Base-by-base conservation (phyloP, 1,140 invertebrate genomes). In the Hypsibius dujardini region DNA sequence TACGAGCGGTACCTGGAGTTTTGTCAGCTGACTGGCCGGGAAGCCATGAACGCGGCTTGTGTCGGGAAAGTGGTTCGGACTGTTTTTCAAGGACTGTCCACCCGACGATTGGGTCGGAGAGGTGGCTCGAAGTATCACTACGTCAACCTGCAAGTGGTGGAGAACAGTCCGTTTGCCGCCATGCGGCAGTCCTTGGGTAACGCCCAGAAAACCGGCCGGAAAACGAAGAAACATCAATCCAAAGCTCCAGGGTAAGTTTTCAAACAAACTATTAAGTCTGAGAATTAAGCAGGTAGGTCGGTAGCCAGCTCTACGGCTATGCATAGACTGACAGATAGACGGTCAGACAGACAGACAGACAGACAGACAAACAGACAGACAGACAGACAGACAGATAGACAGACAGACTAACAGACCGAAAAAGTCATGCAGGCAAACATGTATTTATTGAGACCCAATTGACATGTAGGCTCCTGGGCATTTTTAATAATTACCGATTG, bases 61-160 rank as follows among this genome's bases (percentile, higher is more conserved):
- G 62, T 67, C 12, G 62, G 62, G 12, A 67, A 67, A 42, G 62
- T 67, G 62, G 62, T 67, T 12, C 62, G 62, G 12, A 67, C 62
- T 45, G 62, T 67, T 42, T 67, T 67, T 42, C 62, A 67, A 42
- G 62, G 62, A 42, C 42, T 67, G 62, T 67, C 62, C 62, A 67
- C 62, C 12, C 12, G 62, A 42, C 12, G 62, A 45, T 42, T 67
- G 62, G 62, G 62, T 67, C 62, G 62, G 7, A 67, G 62, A 15
- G 62, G 62, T 42, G 62, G 62, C 12, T 67, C 62, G 12, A 67
- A 67, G 62, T 67, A 67, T 42, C 62, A 67, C 42, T 67, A 67
- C 42, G 62, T 67, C 3, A 67, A 67, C 42, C 62, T 67, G 3
- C 62, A 67, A 67, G 62, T 67, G 12, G 62, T 45, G 3, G 62